These are phyloP conservation scores for Drosophila setosimentum DNA, from an alignment of 2,888 invertebrate species.

Conservation along the genomic window DNA sequence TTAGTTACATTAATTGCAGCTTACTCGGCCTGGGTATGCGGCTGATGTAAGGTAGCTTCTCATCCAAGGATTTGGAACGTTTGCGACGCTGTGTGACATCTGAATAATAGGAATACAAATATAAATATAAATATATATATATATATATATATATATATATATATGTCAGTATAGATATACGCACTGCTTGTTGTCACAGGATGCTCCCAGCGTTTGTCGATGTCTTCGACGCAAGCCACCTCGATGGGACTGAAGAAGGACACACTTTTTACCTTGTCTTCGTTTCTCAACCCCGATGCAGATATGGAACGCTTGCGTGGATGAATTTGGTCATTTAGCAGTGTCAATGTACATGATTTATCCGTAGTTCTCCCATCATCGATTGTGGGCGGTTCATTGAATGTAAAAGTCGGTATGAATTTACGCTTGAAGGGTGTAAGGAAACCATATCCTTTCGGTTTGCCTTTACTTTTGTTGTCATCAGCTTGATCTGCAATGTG, in stretches of 20 bases:
- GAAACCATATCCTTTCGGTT: constrained; percentile 36
- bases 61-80: constrained; percentile 80
- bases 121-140: background rate
- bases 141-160: background rate
- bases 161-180: constrained; percentile 21
- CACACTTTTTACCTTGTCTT: constrained; percentile 52
- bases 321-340: constrained; percentile 21
- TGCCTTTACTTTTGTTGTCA: constrained; percentile 5
- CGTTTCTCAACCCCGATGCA: constrained; percentile 33
- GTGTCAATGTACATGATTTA: background rate
- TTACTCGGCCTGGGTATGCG: constrained; percentile 67
- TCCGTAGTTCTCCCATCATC: background rate
- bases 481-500: constrained; percentile 26
- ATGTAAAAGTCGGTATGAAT: constrained; percentile 19
- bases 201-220: constrained; percentile 58
- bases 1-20: constrained; percentile 12
- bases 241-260: constrained; percentile 78
- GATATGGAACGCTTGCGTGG: constrained; percentile 80
- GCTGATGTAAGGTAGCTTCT: constrained; percentile 37
- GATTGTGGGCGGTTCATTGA: constrained; percentile 15
- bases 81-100: constrained; percentile 81
- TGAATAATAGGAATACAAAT: constrained; percentile 31
- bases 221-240: constrained; percentile 54
- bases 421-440: constrained; percentile 70
- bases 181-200: constrained; percentile 46